These are phyloP conservation scores for Phycodurus eques DNA, from an alignment of 2,113 vertebrate genomes.

Conservation along the genomic window DNA sequence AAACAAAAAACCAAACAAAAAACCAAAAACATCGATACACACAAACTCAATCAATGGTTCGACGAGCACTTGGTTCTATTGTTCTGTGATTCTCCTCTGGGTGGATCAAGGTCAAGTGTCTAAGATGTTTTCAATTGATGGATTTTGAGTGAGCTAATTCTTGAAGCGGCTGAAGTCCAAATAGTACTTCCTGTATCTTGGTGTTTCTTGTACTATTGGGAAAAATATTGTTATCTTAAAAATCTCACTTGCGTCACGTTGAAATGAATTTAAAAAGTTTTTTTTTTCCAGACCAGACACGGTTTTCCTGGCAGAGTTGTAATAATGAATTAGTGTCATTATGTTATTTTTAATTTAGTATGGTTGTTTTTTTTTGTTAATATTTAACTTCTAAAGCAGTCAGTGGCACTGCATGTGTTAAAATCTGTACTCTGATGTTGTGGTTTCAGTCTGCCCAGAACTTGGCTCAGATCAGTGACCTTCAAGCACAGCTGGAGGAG, in stretches of 20 bases:
- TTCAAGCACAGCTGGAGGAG: constrained; percentile 92
- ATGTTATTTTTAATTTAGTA: not conserved
- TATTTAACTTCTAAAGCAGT: not conserved
- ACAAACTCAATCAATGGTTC: too few relatives aligned
- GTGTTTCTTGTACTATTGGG: too few relatives aligned
- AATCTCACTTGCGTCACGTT: not conserved
- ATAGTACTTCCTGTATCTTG: too few relatives aligned
- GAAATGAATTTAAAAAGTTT: not conserved
- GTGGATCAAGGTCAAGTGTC: too few relatives aligned
- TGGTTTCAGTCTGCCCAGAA: constrained; percentile 84
- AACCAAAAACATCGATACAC: too few relatives aligned
- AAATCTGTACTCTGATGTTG: not conserved
- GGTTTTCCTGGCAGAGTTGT: too few relatives aligned
- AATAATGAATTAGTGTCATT: not conserved
- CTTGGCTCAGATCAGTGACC: constrained; percentile 92
- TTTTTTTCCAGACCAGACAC: not conserved
- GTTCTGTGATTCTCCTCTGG: too few relatives aligned
- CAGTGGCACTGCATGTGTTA: not conserved
- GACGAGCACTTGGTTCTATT: too few relatives aligned
- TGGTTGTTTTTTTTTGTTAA: not conserved
- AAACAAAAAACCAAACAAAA: too few relatives aligned
- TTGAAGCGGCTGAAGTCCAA: too few relatives aligned
- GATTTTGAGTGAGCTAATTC: too few relatives aligned
- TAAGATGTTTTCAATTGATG: too few relatives aligned
- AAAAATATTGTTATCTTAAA: not conserved